Evolutionary conservation across 1,140 invertebrate genomes (phyloP).

Genomic region (Melitaea cinxia): DNA sequence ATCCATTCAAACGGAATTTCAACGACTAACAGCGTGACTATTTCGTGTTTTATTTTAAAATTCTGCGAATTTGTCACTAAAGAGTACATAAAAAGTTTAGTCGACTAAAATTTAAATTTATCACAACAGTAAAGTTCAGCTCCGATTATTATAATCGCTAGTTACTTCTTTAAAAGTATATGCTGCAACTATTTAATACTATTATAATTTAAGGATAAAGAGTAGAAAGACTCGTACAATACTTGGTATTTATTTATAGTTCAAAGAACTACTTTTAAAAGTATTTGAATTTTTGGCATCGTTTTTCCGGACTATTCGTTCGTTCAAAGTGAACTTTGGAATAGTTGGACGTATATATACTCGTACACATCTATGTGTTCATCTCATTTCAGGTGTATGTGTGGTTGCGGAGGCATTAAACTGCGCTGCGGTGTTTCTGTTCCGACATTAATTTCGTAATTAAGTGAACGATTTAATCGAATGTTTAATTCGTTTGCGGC

Average conservation of each 20-base stretch:
- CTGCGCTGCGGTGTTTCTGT: conserved; percentile 40
- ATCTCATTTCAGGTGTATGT: conserved; percentile 8
- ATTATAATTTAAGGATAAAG: no score
- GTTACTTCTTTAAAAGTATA: no score
- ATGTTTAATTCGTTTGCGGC: conserved; percentile 64
- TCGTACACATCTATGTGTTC: neutral
- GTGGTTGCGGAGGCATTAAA: conserved; percentile 48
- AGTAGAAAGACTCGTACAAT: neutral
- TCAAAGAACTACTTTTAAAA: conserved; percentile 1
- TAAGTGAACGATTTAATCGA: conserved; percentile 66
- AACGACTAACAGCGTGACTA: neutral
- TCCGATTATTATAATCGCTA: no score
- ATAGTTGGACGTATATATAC: neutral
- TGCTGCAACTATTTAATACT: no score
- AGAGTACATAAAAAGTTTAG: no score
- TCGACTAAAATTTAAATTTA: no score
- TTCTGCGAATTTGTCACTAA: neutral
- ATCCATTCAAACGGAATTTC: neutral
- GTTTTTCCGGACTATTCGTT: neutral
- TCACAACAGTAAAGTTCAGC: no score
- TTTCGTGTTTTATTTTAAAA: neutral
- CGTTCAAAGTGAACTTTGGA: neutral
- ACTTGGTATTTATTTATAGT: neutral
- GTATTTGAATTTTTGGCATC: conserved; percentile 9
- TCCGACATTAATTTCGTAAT: conserved; percentile 68